These are phyloP conservation scores for Rhodeus uyekii DNA, from an alignment of 2,797 vertebrate genomes.

Conservation along the genomic window DNA sequence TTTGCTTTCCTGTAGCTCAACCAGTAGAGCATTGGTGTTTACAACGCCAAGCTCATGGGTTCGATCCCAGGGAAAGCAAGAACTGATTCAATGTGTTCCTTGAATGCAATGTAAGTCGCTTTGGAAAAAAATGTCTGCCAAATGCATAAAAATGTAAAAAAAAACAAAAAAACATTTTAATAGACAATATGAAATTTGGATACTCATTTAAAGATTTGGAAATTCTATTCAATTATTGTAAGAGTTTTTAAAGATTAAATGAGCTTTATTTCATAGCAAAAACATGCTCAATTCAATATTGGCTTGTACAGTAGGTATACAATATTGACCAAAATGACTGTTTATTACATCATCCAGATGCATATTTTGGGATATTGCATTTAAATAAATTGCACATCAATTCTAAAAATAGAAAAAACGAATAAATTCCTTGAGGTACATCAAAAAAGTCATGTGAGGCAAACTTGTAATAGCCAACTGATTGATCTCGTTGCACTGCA, in stretches of 20 bases:
- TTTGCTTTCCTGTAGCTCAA: no score
- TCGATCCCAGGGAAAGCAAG: no score
- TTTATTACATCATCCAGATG: background rate
- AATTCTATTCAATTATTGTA: background rate
- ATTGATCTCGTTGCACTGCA: background rate
- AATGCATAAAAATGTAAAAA: no score
- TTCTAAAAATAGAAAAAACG: background rate
- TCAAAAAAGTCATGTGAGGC: background rate
- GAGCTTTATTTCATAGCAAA: background rate
- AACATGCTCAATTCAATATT: background rate
- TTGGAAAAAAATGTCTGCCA: no score
- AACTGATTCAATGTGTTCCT: no score
- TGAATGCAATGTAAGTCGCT: no score
- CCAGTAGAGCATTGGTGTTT: no score
- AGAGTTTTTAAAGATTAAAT: background rate
- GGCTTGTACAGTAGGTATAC: background rate
- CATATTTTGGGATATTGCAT: background rate
- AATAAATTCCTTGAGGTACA: background rate
- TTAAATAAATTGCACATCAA: background rate
- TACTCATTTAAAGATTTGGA: background rate
- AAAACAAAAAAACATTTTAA: no score
- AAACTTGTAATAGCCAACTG: background rate
- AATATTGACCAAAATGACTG: background rate
- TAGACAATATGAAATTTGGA: background rate
- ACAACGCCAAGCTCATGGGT: no score